phyloP scores from a whole-genome alignment of 1,140 invertebrate species.

The Leptonema lineaticorne region DNA sequence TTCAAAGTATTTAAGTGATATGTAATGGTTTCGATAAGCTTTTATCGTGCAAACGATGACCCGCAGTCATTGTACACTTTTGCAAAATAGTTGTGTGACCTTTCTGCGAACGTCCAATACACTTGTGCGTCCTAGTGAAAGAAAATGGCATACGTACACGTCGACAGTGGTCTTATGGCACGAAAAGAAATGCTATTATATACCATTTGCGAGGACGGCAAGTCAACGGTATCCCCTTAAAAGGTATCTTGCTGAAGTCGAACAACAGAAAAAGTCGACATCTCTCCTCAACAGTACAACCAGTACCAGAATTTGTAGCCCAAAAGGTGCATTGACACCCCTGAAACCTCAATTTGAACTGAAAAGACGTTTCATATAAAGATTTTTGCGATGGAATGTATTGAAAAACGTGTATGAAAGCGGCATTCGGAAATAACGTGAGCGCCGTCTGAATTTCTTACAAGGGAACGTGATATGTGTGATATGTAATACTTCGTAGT shows the following conservation, averaged over 20 bases:
- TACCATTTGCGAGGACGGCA: conserved; percentile 4
- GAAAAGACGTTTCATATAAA: not conserved
- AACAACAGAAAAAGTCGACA: conserved; percentile 4
- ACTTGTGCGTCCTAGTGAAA: not conserved
- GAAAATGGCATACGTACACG: conserved; percentile 11
- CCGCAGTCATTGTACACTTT: not conserved
- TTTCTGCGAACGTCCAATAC: not conserved
- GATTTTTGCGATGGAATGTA: not conserved
- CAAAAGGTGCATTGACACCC: conserved; percentile 8
- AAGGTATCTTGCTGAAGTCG: conserved; percentile 5
- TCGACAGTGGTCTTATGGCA: conserved; percentile 1
- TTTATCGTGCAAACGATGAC: not conserved
- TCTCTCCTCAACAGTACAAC: conserved; percentile 6
- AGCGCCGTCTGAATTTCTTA: too few relatives aligned
- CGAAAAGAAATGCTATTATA: conserved; percentile 14
- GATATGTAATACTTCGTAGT: too few relatives aligned
- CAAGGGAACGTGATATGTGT: too few relatives aligned
- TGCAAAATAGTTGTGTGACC: not conserved
- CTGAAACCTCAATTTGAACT: not conserved
- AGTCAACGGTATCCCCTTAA: conserved; percentile 9
- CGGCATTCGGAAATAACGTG: too few relatives aligned
- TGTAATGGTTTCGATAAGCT: too few relatives aligned
- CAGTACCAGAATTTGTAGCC: not conserved
- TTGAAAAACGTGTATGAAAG: not conserved
- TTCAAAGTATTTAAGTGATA: too few relatives aligned